phyloP scores from a whole-genome alignment of 2,797 vertebrate genomes.

The Lates japonicus region DNA sequence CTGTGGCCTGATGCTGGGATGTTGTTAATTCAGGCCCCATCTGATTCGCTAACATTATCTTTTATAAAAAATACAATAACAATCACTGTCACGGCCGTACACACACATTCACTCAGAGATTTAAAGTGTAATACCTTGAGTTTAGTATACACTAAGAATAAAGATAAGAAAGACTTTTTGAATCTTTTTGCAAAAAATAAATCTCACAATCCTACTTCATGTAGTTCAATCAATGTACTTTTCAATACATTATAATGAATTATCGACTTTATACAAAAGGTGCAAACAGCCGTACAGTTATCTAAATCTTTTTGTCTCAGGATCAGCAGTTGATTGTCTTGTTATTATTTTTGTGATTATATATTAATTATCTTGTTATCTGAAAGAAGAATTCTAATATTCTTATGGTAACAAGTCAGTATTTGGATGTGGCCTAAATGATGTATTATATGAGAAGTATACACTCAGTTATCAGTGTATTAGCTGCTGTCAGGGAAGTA shows the following conservation, averaged over 20 bases:
- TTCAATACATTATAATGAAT: background rate
- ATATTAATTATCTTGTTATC: background rate
- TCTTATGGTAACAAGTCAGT: background rate
- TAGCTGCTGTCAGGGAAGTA: background rate
- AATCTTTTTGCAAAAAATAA: background rate
- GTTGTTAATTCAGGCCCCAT: conserved; percentile 8
- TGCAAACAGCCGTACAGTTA: background rate
- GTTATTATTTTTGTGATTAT: background rate
- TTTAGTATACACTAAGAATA: background rate
- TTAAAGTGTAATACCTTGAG: background rate
- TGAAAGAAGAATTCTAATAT: background rate
- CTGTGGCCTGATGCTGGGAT: conserved; percentile 4
- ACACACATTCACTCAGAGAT: background rate
- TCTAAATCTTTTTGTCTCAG: background rate
- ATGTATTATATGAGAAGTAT: background rate
- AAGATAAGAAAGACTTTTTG: background rate
- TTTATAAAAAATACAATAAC: background rate
- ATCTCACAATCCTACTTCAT: background rate
- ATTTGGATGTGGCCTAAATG: background rate
- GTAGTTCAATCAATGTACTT: background rate
- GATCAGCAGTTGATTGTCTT: background rate
- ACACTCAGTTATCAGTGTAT: background rate
- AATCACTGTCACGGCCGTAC: background rate
- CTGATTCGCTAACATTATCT: background rate
- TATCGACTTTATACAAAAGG: background rate